Evolutionary conservation across 2,888 invertebrate genomes (phyloP).

Genomic region (Scaptomyza cyrtandrae): DNA sequence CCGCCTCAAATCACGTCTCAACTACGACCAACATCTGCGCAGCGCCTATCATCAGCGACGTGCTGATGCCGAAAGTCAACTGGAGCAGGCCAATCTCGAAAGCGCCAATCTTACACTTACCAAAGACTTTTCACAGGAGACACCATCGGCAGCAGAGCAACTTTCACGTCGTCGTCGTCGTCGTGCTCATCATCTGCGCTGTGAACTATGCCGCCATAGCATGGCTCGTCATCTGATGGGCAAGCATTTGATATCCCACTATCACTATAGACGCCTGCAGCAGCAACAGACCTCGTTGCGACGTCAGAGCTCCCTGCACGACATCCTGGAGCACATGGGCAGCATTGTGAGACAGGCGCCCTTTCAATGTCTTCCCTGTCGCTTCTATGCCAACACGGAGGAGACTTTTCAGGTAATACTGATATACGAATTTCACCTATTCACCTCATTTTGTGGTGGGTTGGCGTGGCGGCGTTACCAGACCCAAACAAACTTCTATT

Average conservation of each 20-base stretch:
- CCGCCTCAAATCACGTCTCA: conserved; percentile 89
- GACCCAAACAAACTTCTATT: too few species aligned
- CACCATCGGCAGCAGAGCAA: conserved; percentile 13
- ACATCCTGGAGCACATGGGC: conserved; percentile 91
- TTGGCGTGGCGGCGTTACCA: too few species aligned
- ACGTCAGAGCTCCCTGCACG: conserved; percentile 84
- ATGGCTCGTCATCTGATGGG: conserved; percentile 90
- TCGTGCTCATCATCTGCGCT: conserved; percentile 87
- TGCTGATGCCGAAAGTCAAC: conserved; percentile 88
- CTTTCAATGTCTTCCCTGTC: conserved; percentile 93
- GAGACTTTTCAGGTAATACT: conserved; percentile 85
- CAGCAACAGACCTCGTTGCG: conserved; percentile 79
- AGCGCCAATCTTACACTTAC: conserved; percentile 35
- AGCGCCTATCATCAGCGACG: conserved; percentile 90
- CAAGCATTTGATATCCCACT: conserved; percentile 94
- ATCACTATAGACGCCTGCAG: conserved; percentile 91
- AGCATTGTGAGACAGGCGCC: conserved; percentile 92
- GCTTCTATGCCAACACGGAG: conserved; percentile 92
- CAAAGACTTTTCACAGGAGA: conserved; percentile 34
- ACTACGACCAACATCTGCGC: conserved; percentile 91
- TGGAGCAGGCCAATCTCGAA: conserved; percentile 86
- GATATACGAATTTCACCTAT: too few species aligned
- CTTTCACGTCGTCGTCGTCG: conserved; percentile 84
- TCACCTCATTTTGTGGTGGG: too few species aligned
- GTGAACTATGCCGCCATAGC: conserved; percentile 90